These are phyloP conservation scores for Toxostoma redivivum DNA, from an alignment of 2,113 vertebrate genomes.

Conservation along the genomic window DNA sequence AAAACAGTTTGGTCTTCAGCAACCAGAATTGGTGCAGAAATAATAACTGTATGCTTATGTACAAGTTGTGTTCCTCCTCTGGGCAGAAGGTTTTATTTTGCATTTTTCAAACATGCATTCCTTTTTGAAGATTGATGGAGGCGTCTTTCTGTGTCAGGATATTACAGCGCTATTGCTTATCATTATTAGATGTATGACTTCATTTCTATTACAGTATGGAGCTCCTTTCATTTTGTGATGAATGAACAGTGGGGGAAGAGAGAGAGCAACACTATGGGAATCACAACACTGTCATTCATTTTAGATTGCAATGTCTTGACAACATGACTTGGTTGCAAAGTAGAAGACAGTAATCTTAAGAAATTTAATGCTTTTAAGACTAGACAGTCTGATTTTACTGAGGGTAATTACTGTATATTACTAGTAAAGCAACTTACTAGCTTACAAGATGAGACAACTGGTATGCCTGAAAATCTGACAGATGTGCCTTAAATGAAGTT, in stretches of 20 bases:
- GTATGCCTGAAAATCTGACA: not conserved
- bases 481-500: not conserved
- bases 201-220: not conserved
- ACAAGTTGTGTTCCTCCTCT: not conserved
- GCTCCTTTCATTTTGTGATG: slow-evolving; percentile 5
- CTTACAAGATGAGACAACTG: not conserved
- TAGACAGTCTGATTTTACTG: not conserved
- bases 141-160: not conserved
- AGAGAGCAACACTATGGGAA: not conserved
- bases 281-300: not conserved
- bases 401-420: not conserved
- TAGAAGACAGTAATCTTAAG: slow-evolving; percentile 10
- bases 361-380: slow-evolving; percentile 11
- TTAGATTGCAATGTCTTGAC: not conserved
- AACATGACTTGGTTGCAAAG: not conserved
- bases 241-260: not conserved
- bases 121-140: not conserved
- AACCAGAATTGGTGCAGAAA: not conserved
- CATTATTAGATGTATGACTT: not conserved
- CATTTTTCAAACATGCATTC: not conserved
- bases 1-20: not conserved
- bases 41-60: not conserved
- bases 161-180: not conserved
- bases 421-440: not conserved
- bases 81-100: not conserved